Evolutionary conservation across 2,888 invertebrate genomes (phyloP).

Genomic region (Myathropa florea): DNA sequence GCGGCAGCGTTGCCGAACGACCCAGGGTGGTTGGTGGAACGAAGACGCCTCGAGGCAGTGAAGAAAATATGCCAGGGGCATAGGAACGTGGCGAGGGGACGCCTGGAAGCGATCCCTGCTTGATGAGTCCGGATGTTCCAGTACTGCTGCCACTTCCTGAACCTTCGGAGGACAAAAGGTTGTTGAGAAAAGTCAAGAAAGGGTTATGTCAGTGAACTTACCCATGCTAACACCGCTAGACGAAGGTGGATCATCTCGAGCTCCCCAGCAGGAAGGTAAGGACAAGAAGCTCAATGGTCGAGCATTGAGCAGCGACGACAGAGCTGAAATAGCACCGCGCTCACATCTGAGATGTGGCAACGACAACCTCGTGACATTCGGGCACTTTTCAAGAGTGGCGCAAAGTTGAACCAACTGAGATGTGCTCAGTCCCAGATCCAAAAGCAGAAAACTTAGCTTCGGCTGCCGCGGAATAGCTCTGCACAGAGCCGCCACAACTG

Average conservation of each 20-base stretch:
- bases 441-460: conserved; percentile 81
- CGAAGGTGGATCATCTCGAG: conserved; percentile 82
- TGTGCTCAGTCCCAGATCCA: conserved; percentile 82
- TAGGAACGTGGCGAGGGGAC: conserved; percentile 76
- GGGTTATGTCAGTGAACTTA: conserved; percentile 73
- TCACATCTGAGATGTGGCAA: conserved; percentile 83
- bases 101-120: conserved; percentile 76
- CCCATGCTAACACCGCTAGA: conserved; percentile 82
- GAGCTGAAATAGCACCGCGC: conserved; percentile 81
- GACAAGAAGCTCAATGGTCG: conserved; percentile 82
- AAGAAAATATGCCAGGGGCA: conserved; percentile 81
- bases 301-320: conserved; percentile 81
- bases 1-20: conserved; percentile 81
- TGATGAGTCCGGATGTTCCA: conserved; percentile 77
- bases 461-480: conserved; percentile 75
- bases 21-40: conserved; percentile 81
- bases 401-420: conserved; percentile 82
- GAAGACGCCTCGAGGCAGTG: conserved; percentile 81
- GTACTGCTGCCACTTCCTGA: conserved; percentile 81
- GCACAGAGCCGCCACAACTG: conserved; percentile 82
- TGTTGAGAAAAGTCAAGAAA: not conserved
- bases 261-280: conserved; percentile 82
- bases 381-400: conserved; percentile 81
- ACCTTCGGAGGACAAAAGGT: conserved; percentile 71
- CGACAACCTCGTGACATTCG: conserved; percentile 82